Conservation (phyloP, 2,113 vertebrate species). For the Myodes glareolus region DNA sequence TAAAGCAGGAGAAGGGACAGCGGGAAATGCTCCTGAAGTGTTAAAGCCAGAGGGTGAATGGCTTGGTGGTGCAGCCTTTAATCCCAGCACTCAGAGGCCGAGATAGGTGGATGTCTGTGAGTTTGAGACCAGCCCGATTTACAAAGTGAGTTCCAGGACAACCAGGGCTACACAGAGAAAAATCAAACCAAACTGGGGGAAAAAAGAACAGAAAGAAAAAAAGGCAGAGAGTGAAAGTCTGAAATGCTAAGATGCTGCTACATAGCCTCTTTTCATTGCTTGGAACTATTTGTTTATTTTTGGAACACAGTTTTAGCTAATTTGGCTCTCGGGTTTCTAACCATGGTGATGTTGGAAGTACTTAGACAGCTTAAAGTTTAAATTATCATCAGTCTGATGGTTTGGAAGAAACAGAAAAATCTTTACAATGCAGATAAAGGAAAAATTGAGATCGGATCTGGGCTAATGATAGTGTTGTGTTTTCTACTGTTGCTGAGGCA, state of each 20-base stretch:
- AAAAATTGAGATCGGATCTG: background rate
- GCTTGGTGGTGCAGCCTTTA: too few species aligned
- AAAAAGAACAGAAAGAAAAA: background rate
- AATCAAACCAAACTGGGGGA: too few species aligned
- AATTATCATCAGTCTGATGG: slow-evolving; percentile 1
- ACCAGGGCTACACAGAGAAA: too few species aligned
- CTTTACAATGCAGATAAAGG: background rate
- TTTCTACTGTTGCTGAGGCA: background rate
- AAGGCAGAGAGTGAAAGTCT: slow-evolving; percentile 19
- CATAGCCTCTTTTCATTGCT: background rate
- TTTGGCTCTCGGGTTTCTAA: slow-evolving; percentile 29
- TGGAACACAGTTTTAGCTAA: slow-evolving; percentile 43
- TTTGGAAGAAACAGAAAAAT: slow-evolving; percentile 36
- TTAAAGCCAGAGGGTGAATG: slow-evolving; percentile 1
- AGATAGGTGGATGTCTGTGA: too few species aligned
- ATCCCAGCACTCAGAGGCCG: too few species aligned
- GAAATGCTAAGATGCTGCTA: background rate
- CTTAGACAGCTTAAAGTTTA: slow-evolving; percentile 42
- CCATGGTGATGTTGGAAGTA: slow-evolving; percentile 5
- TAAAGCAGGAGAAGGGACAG: background rate
- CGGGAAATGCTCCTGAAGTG: background rate
- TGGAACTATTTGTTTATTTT: slow-evolving; percentile 38
- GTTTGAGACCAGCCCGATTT: too few species aligned
- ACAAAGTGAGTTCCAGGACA: too few species aligned
- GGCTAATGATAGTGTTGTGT: background rate